Evolutionary conservation across 2,888 invertebrate species (phyloP).

Genomic region (Oasisia sp.): DNA sequence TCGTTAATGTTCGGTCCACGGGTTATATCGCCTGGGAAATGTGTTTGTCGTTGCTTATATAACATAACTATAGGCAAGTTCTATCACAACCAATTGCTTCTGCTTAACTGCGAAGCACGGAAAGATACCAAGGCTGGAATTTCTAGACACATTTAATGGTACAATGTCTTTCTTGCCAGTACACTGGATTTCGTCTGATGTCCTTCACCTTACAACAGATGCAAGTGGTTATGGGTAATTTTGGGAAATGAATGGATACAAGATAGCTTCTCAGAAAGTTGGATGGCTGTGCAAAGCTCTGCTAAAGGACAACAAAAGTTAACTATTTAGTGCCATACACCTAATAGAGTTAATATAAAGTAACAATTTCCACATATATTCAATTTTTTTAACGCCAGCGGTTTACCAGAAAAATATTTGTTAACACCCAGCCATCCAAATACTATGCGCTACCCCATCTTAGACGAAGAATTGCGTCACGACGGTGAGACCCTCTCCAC

Average conservation of each 20-base stretch:
- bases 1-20: background rate
- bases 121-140: background rate
- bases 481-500: too few relatives aligned
- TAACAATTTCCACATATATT: too few relatives aligned
- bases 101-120: background rate
- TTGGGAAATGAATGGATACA: background rate
- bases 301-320: too few relatives aligned
- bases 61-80: background rate
- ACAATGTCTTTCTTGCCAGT: background rate
- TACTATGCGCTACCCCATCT: too few relatives aligned
- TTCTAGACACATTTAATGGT: background rate
- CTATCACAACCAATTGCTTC: background rate
- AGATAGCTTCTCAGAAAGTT: background rate
- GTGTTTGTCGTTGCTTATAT: background rate
- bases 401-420: too few relatives aligned
- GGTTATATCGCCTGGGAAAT: background rate
- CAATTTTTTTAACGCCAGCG: too few relatives aligned
- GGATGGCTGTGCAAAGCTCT: background rate
- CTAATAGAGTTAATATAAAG: too few relatives aligned
- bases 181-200: background rate
- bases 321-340: too few relatives aligned
- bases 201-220: background rate
- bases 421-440: too few relatives aligned
- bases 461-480: too few relatives aligned
- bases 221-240: background rate